A percentile compares a stretch with the other conserved stretches of the same genome.
These are phyloP conservation scores for Parasteatoda tepidariorum DNA, from an alignment of 1,140 invertebrate species.

Conservation along the genomic window DNA sequence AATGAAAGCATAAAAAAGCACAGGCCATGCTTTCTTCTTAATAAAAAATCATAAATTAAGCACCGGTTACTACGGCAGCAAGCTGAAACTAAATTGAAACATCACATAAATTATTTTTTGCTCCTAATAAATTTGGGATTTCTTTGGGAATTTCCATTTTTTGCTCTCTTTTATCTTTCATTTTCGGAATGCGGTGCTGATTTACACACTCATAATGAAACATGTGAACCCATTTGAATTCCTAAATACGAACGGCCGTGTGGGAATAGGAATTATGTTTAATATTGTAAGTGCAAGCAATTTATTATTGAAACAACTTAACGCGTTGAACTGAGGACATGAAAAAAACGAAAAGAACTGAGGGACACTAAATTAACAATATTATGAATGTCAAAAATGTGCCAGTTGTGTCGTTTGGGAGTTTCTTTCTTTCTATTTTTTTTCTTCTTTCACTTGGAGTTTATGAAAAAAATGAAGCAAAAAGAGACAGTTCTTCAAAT, in stretches of 20 bases:
- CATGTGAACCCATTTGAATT: background rate
- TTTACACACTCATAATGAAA: conserved; percentile 42
- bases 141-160: conserved; percentile 5
- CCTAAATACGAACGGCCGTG: conserved; percentile 6
- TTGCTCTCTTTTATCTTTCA: conserved; percentile 16
- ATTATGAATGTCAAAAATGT: too few species aligned
- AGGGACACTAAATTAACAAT: too few species aligned
- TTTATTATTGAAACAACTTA: conserved; percentile 3
- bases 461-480: too few species aligned
- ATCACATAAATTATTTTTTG: conserved; percentile 36
- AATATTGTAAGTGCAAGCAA: conserved; percentile 40
- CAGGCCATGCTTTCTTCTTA: conserved; percentile 41
- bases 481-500: too few species aligned
- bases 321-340: too few species aligned
- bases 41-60: conserved; percentile 60
- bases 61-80: conserved; percentile 2
- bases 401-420: too few species aligned
- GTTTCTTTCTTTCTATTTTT: too few species aligned
- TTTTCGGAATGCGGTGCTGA: conserved; percentile 6
- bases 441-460: too few species aligned
- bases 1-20: conserved; percentile 4
- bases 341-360: too few species aligned
- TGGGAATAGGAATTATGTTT: conserved; percentile 42
- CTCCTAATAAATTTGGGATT: conserved; percentile 47
- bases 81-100: conserved; percentile 50